Evolutionary conservation across 1,140 invertebrate species (phyloP).

Genomic region (Medauroidea extradentata): DNA sequence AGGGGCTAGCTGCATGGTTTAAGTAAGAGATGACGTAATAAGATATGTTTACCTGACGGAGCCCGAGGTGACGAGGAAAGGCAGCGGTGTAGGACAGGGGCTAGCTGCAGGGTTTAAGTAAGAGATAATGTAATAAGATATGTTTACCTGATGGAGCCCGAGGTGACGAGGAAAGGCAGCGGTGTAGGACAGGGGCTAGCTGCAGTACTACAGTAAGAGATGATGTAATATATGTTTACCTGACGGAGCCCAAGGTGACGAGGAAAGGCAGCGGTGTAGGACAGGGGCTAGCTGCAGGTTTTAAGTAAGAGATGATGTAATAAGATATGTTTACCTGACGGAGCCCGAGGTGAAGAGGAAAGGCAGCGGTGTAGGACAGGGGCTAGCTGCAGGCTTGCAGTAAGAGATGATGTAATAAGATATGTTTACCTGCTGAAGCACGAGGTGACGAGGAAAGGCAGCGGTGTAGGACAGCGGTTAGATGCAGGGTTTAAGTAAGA

Average conservation of each 20-base stretch:
- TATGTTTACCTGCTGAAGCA: slow-evolving; percentile 55
- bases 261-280: slow-evolving; percentile 66
- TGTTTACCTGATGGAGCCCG: slow-evolving; percentile 58
- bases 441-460: slow-evolving; percentile 64
- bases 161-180: slow-evolving; percentile 65
- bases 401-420: too few relatives aligned
- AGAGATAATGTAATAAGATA: too few relatives aligned
- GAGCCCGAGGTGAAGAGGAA: slow-evolving; percentile 64
- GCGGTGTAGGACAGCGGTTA: slow-evolving; percentile 60
- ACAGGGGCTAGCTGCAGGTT: slow-evolving; percentile 32
- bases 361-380: slow-evolving; percentile 64
- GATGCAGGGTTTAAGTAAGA: too few relatives aligned
- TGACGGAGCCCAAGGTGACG: slow-evolving; percentile 61
- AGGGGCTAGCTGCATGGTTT: too few relatives aligned
- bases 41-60: slow-evolving; percentile 53
- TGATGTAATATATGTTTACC: slow-evolving; percentile 41
- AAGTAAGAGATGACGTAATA: too few relatives aligned
- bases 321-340: slow-evolving; percentile 48
- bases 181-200: slow-evolving; percentile 56
- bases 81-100: slow-evolving; percentile 65
- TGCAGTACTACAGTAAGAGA: too few relatives aligned
- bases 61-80: slow-evolving; percentile 62
- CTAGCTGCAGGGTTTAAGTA: too few relatives aligned
- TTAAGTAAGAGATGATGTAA: too few relatives aligned
- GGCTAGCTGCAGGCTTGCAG: slow-evolving; percentile 42